These are phyloP conservation scores for Oscheius sp. DNA, from an alignment of 2,888 invertebrate genomes.

Conservation along the genomic window DNA sequence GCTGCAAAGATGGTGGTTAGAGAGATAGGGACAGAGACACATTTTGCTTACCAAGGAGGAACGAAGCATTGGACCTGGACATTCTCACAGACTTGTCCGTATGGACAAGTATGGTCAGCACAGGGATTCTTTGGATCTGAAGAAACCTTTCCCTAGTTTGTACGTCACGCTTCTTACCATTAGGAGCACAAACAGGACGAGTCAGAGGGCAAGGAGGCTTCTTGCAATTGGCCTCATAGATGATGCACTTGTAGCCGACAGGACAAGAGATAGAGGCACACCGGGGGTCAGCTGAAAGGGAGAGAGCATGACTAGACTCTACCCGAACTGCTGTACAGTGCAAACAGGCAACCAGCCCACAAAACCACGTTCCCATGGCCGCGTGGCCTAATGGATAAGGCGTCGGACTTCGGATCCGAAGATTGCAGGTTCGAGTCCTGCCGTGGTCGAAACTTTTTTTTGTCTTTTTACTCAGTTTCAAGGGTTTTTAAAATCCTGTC, in stretches of 20 bases:
- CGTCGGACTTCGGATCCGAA: conserved; percentile 64
- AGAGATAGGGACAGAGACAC: background rate
- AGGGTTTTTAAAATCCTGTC: too few relatives aligned
- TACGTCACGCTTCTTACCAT: background rate
- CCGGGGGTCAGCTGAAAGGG: background rate
- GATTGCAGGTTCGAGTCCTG: conserved; percentile 48
- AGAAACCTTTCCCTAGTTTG: background rate
- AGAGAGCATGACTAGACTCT: background rate
- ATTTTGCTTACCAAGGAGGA: conserved; percentile 12
- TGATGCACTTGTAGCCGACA: background rate
- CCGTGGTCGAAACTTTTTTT: conserved; percentile 39
- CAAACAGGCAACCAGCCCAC: background rate
- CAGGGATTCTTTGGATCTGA: conserved; percentile 16
- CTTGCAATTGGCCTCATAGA: background rate
- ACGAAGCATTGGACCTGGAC: conserved; percentile 2
- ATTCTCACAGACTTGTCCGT: background rate
- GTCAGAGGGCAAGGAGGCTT: conserved; percentile 11
- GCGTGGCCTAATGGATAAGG: conserved; percentile 67
- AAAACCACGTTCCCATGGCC: conserved; percentile 36
- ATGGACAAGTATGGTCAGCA: background rate
- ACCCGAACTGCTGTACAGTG: background rate
- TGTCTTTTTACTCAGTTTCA: too few relatives aligned
- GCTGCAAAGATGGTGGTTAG: background rate
- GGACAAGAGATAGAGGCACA: conserved; percentile 11
- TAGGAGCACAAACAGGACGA: background rate